Evolutionary conservation across 2,888 invertebrate species (phyloP), one percentile per base, ranked within the genome.

Genomic region (Leptinotarsa juncta): DNA sequence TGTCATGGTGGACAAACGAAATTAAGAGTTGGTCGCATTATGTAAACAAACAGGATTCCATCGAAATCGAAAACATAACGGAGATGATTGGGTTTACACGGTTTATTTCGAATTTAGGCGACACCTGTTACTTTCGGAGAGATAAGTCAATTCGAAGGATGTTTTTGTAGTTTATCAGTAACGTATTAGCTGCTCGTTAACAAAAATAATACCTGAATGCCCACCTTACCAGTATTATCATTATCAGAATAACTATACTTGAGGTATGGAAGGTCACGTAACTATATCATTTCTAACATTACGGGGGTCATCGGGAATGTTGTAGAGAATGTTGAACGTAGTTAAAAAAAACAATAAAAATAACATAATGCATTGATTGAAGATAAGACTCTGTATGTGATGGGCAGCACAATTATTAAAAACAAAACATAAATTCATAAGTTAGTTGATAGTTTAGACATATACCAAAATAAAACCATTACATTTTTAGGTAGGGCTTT

Each of bases 21-120:
- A 78, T 72, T 70, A 71, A 78, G 70, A 81, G 77, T 76, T 80
- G 75, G 72, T 70, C 67, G 74, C 77, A 74, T 80, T 72, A 76
- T 73, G 75, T 76, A 73, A 78, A 79, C 82, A 16, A 67, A 75
- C 78, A 82, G 42, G 80, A 83, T 84, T 84, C 83, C 83, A 81
- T 79, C 77, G 84, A 84, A 82, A 85, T 84, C 78, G 84, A 85
- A 83, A 83, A 78, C 78, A 73, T 80, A 77, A 69, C 69, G 49
- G 69, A 69, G 26, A 18, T 48, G 18, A 10, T 26, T 14, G 26
- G 14, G 50, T 26, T 50, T 50, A 53, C 51, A 16, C 26, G 53
- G 67, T 53, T 67, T 15, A 32, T 32, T 26, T 50, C 5, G 12
- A 49, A 32, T 67, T 68, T 57, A 18, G 57, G 69, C 26, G 57